Conservation (phyloP, 2,888 invertebrate species). For the Ophion ventricosus region DNA sequence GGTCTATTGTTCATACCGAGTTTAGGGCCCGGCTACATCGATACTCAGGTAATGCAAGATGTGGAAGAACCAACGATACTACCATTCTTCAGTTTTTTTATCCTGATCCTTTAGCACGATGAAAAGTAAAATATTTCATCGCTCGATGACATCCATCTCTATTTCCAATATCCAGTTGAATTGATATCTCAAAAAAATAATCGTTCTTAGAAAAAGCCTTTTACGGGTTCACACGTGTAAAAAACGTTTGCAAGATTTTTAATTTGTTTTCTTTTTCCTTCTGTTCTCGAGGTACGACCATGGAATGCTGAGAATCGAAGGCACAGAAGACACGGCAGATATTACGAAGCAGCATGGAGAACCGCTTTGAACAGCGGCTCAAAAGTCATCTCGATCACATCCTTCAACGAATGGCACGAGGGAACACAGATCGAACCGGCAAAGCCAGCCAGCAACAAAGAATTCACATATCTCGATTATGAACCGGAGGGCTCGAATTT, state of each 20-base stretch:
- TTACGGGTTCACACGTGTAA: background rate
- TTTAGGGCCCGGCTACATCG: conserved; percentile 89
- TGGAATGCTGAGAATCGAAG: conserved; percentile 86
- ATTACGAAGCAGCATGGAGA: conserved; percentile 87
- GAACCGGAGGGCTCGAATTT: conserved; percentile 86
- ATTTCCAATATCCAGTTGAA: background rate
- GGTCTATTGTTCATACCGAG: conserved; percentile 88
- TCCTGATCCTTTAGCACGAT: background rate
- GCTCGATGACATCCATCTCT: background rate
- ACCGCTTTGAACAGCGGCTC: conserved; percentile 86
- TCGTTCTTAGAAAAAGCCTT: background rate
- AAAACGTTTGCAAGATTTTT: background rate
- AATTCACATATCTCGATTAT: conserved; percentile 85
- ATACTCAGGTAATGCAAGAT: conserved; percentile 84
- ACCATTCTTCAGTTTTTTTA: background rate
- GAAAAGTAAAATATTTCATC: too few species aligned
- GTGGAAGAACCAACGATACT: background rate
- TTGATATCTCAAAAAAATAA: background rate
- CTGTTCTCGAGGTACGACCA: conserved; percentile 82
- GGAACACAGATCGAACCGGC: conserved; percentile 91
- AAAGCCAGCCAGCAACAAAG: conserved; percentile 81
- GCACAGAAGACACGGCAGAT: conserved; percentile 85
- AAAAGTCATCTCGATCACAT: conserved; percentile 87
- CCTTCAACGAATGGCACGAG: conserved; percentile 91
- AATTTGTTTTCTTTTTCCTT: background rate